phyloP scores from a whole-genome alignment of 1,140 invertebrate species.

The Euwallacea fornicatus region DNA sequence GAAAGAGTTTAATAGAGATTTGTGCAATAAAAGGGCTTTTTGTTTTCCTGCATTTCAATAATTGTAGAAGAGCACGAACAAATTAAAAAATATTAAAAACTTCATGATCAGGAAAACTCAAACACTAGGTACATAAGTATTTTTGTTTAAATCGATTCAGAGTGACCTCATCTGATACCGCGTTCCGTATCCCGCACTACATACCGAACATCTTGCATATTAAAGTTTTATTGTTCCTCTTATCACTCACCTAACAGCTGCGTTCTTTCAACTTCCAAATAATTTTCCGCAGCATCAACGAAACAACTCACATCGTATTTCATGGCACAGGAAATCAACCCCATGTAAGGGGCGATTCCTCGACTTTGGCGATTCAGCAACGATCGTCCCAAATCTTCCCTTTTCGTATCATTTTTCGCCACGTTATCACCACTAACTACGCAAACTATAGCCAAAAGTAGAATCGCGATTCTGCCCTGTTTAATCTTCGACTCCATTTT shows the following conservation, averaged over 20 bases:
- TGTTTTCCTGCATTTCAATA: no score
- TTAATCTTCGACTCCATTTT: background rate
- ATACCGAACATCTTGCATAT: no score
- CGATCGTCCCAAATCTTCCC: background rate
- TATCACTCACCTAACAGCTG: slow-evolving; percentile 41
- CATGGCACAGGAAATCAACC: slow-evolving; percentile 36
- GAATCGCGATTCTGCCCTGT: background rate
- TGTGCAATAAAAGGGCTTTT: no score
- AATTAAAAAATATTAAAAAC: no score
- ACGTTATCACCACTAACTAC: background rate
- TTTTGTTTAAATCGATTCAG: no score
- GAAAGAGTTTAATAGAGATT: no score
- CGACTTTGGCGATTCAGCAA: slow-evolving; percentile 10
- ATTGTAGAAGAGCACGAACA: no score
- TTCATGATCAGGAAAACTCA: no score
- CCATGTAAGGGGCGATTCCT: slow-evolving; percentile 32
- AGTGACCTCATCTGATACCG: no score
- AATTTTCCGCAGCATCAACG: slow-evolving; percentile 41
- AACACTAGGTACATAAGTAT: no score
- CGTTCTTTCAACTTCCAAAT: slow-evolving; percentile 35
- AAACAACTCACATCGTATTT: slow-evolving; percentile 43
- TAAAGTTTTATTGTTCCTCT: background rate
- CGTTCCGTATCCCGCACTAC: no score
- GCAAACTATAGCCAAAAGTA: background rate
- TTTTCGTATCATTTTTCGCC: slow-evolving; percentile 2